Evolutionary conservation across 2,888 invertebrate genomes (phyloP).

Genomic region (Eristalis intricaria): DNA sequence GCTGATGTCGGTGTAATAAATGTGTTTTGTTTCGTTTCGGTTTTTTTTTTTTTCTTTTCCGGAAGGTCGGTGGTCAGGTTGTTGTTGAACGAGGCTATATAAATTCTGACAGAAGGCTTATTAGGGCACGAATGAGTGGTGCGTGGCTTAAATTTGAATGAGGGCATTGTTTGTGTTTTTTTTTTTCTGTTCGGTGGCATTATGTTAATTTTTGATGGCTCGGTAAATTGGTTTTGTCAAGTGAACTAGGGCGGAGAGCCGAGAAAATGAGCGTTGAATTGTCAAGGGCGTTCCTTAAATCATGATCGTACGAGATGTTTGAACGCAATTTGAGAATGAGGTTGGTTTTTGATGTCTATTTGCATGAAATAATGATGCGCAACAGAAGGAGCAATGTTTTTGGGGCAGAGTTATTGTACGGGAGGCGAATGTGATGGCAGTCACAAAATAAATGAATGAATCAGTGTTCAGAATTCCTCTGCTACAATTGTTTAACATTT

Average conservation of each 20-base stretch:
- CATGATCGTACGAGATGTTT: background rate
- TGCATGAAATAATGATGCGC: background rate
- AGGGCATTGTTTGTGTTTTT: constrained; percentile 17
- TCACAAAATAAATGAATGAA: no score
- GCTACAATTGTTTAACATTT: no score
- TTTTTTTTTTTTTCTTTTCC: background rate
- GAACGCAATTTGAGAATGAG: background rate
- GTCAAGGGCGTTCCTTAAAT: background rate
- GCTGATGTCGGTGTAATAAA: constrained; percentile 31
- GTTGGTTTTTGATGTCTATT: background rate
- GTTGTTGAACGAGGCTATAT: constrained; percentile 17
- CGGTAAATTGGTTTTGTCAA: constrained; percentile 19
- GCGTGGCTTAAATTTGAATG: constrained; percentile 38
- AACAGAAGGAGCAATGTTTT: background rate
- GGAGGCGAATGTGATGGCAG: no score
- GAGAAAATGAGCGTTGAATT: background rate
- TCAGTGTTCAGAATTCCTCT: no score
- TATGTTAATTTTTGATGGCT: constrained; percentile 36
- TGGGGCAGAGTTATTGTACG: no score
- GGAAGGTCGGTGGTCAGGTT: no score
- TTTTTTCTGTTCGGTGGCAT: constrained; percentile 1
- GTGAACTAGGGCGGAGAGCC: background rate
- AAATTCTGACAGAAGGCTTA: constrained; percentile 22
- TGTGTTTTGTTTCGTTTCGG: constrained; percentile 3
- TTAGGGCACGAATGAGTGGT: background rate